These are phyloP conservation scores for Euzetes globulus DNA, from an alignment of 2,888 invertebrate genomes.

Conservation along the genomic window DNA sequence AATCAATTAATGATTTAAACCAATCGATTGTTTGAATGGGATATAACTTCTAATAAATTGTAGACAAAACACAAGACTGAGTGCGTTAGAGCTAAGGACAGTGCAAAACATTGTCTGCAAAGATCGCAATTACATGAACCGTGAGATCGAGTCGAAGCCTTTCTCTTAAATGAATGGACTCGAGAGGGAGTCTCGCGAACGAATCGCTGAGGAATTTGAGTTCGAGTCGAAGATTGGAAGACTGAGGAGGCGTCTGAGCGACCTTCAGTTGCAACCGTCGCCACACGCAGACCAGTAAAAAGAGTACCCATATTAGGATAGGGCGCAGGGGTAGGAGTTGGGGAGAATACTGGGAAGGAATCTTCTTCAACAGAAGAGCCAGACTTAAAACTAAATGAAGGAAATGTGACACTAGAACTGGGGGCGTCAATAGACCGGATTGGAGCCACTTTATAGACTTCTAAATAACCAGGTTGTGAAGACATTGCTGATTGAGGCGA, in stretches of 20 bases:
- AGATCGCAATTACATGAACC: conserved; percentile 35
- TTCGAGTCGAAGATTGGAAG: conserved; percentile 18
- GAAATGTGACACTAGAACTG: conserved; percentile 29
- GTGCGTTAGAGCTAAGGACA: not conserved
- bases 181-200: conserved; percentile 21
- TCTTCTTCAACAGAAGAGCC: conserved; percentile 17
- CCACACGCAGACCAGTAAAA: not conserved
- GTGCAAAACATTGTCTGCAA: too few species aligned
- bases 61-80: not conserved
- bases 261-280: not conserved
- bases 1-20: not conserved
- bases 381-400: conserved; percentile 32
- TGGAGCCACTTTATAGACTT: conserved; percentile 33
- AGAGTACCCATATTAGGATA: conserved; percentile 14
- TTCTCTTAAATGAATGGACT: conserved; percentile 26
- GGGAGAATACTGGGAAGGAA: conserved; percentile 8
- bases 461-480: conserved; percentile 37
- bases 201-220: conserved; percentile 14
- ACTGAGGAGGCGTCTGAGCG: not conserved
- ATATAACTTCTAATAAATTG: not conserved
- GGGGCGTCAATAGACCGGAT: conserved; percentile 26
- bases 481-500: conserved; percentile 37
- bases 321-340: not conserved
- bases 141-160: conserved; percentile 31
- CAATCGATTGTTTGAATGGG: not conserved